A percentile compares a stretch with the other conserved stretches of the same genome.
These are phyloP conservation scores for Cerceris rybyensis DNA, from an alignment of 2,888 invertebrate species.

Conservation along the genomic window DNA sequence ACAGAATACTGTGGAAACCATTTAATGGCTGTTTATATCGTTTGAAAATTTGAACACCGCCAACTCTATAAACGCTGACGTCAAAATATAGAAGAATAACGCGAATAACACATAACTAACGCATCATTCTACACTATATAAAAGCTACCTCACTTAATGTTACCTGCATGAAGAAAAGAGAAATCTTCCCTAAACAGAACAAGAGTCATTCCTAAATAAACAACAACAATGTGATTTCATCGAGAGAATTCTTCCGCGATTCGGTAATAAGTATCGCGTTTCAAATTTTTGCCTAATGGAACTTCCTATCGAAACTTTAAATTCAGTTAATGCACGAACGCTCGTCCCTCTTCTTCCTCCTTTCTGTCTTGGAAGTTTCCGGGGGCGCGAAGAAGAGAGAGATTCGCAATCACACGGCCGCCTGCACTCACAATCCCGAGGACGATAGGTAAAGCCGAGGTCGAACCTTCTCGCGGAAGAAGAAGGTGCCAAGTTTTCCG, in stretches of 20 bases:
- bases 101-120: no score
- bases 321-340: constrained; percentile 21
- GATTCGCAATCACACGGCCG: constrained; percentile 61
- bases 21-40: no score
- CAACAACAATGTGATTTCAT: not conserved
- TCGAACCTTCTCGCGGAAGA: constrained; percentile 41
- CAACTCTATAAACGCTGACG: no score
- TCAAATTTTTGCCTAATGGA: constrained; percentile 7
- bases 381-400: constrained; percentile 11
- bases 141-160: no score
- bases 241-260: not conserved
- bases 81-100: no score
- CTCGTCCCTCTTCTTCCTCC: constrained; percentile 4
- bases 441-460: constrained; percentile 50
- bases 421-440: constrained; percentile 56
- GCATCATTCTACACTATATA: no score
- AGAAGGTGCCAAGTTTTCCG: constrained; percentile 47
- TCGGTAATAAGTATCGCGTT: not conserved
- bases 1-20: no score
- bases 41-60: no score
- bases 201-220: not conserved
- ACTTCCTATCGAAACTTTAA: constrained; percentile 14
- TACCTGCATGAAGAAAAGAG: not conserved
- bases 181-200: not conserved
- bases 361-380: constrained; percentile 30